These are phyloP conservation scores for Dendrolimus houi DNA, from an alignment of 2,888 invertebrate species.

Conservation along the genomic window DNA sequence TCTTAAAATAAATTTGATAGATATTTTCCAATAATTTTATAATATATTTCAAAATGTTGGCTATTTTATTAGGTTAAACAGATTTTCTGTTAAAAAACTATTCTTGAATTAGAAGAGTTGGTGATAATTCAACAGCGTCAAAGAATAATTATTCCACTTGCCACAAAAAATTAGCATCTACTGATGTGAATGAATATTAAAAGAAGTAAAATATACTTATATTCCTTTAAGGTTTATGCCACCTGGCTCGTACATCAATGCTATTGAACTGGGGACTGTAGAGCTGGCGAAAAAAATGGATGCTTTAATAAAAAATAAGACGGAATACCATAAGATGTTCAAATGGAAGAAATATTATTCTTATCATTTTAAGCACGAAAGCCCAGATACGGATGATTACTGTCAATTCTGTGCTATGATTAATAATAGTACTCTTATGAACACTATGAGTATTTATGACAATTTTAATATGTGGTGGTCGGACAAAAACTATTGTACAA, in stretches of 20 bases:
- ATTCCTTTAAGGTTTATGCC: conserved; percentile 43
- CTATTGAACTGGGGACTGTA: conserved; percentile 27
- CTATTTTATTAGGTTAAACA: too few relatives aligned
- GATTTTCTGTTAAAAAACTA: too few relatives aligned
- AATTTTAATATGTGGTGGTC: conserved; percentile 43
- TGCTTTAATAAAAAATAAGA: conserved; percentile 27
- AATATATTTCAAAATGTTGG: too few relatives aligned
- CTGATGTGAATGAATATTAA: too few relatives aligned
- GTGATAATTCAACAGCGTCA: too few relatives aligned
- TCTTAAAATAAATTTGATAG: too few relatives aligned
- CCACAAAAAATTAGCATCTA: too few relatives aligned
- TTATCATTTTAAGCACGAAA: conserved; percentile 28
- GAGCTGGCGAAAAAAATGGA: conserved; percentile 35
- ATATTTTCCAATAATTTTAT: too few relatives aligned
- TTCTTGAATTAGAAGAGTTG: too few relatives aligned
- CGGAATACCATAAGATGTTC: conserved; percentile 37
- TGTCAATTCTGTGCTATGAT: conserved; percentile 43
- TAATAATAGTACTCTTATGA: conserved; percentile 28
- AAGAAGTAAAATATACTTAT: neutral
- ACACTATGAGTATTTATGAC: conserved; percentile 18
- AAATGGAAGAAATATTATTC: conserved; percentile 46
- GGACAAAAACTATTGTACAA: conserved; percentile 10
- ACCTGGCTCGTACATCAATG: conserved; percentile 43
- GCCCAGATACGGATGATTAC: conserved; percentile 38
- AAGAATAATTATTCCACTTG: too few relatives aligned